These are phyloP conservation scores for Onychomys leucogaster DNA, from an alignment of 2,797 vertebrate species.

Conservation along the genomic window DNA sequence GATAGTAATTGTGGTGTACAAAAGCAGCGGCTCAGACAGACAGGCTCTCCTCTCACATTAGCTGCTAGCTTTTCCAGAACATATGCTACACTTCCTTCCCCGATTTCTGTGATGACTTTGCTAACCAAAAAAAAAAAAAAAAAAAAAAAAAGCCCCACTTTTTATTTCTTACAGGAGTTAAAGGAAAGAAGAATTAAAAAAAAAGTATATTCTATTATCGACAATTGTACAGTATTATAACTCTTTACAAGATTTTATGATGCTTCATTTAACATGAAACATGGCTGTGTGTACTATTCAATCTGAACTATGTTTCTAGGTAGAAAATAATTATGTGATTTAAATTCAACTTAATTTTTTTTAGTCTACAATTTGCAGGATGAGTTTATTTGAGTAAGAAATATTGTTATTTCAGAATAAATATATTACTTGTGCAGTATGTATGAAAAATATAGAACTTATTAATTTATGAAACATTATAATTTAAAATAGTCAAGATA, in stretches of 20 bases:
- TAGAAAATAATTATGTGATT: background rate
- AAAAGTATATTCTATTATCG: constrained; percentile 7
- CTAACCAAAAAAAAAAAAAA: no score
- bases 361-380: background rate
- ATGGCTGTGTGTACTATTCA: background rate
- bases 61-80: background rate
- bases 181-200: background rate
- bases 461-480: background rate
- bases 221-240: constrained; percentile 18
- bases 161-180: constrained; percentile 3
- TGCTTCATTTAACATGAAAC: constrained; percentile 18
- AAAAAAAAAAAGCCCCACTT: background rate
- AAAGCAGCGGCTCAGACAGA: constrained; percentile 12
- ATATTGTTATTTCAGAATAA: constrained; percentile 22
- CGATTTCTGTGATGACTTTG: constrained; percentile 19
- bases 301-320: constrained; percentile 33
- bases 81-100: background rate
- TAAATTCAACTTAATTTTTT: constrained; percentile 6
- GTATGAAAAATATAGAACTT: background rate
- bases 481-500: background rate
- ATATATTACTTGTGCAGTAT: background rate
- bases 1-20: constrained; percentile 55
- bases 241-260: background rate
- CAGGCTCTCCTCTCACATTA: background rate
- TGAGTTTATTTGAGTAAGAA: background rate